Evolutionary conservation across 2,888 invertebrate species (phyloP).

Genomic region (Lymantria monacha): DNA sequence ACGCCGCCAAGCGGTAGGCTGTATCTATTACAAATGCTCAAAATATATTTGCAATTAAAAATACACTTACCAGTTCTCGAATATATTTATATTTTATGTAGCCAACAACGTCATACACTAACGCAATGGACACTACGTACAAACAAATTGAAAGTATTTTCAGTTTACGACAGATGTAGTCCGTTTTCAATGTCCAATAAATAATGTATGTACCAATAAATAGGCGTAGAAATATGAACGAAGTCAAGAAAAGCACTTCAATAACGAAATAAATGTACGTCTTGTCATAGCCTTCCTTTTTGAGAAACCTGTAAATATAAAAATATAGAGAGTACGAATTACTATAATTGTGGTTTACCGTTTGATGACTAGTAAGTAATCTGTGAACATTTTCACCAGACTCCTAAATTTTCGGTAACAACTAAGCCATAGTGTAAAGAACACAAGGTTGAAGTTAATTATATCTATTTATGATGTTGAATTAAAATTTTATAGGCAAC

Average conservation of each 20-base stretch:
- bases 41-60: too few relatives aligned
- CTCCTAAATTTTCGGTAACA: too few relatives aligned
- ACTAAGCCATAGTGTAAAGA: too few relatives aligned
- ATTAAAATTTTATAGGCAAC: too few relatives aligned
- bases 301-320: constrained; percentile 66
- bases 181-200: constrained; percentile 57
- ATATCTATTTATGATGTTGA: too few relatives aligned
- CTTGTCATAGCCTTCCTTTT: constrained; percentile 71
- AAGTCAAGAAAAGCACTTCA: constrained; percentile 73
- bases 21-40: too few relatives aligned
- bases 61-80: constrained; percentile 55
- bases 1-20: too few relatives aligned
- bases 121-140: constrained; percentile 66
- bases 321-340: too few relatives aligned
- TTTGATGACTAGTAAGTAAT: too few relatives aligned
- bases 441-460: too few relatives aligned
- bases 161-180: constrained; percentile 63
- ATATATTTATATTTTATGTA: constrained; percentile 66
- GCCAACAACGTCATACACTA: constrained; percentile 69
- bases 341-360: too few relatives aligned
- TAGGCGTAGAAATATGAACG: constrained; percentile 76
- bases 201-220: constrained; percentile 77
- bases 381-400: too few relatives aligned
- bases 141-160: constrained; percentile 62
- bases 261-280: constrained; percentile 64